Evolutionary conservation across 30 jellyfish, hydroid and myxozoan genomes (phyloP), one percentile per base, ranked within the genome.

Genomic region (Pseudorhiza aurosa): DNA sequence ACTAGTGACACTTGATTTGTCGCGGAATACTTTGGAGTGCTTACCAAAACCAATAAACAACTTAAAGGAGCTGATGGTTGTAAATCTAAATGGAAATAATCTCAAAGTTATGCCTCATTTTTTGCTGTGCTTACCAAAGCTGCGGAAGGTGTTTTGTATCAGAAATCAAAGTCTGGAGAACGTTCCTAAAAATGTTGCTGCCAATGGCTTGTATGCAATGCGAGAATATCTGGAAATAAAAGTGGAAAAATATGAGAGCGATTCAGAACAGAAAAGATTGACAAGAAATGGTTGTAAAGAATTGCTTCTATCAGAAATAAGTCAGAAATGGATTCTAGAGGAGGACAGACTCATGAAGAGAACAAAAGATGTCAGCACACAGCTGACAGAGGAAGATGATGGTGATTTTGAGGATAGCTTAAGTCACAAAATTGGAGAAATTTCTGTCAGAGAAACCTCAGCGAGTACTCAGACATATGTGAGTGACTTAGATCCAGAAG

Each of bases 141-240:
- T 85, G 26, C 36, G 19, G 53, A 72, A 85, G 31, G 85, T 85
- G 3, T 85, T 59, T 46, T 75, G 84, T 26, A 59, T 85, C 42
- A 72, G 96, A 58, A 85, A 85, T 73, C 60, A 19, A 39, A 27
- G 14, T 15, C 47, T 85, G 39, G 70, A 64, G 57, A 85, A 85
- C 43, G 47, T 85, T n/a, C 89, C 96, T 4, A 60, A 73, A 46
- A 35, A 58, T 1, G 53, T 84, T 71, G 95, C 95, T 1, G 50
- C 60, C n/a, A 68, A 72, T 19, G 95, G 89, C 15, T 46, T 85
- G 27, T 59, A 72, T 7, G 88, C 96, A 25, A 85, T 85, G 89
- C 47, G 96, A 72, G 36, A 45, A 3, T 85, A 58, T 64, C 70
- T 85, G 18, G 26, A 51, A 5, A 64, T 85, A 5, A 30, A 53